phyloP scores from a whole-genome alignment of 2,113 vertebrate genomes.

The Perca fluviatilis region DNA sequence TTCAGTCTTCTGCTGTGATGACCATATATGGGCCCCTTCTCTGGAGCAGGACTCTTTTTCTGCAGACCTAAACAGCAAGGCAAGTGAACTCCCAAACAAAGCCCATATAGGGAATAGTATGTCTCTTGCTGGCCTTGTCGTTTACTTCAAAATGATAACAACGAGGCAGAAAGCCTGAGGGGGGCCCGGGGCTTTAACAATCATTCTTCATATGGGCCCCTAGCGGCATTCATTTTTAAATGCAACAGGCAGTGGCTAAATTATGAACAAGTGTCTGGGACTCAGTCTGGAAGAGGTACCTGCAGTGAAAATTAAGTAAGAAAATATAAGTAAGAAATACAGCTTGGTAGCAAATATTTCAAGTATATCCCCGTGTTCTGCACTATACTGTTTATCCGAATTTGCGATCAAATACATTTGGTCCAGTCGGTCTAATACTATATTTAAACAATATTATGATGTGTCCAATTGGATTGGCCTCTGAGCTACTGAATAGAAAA shows the following conservation, averaged over 20 bases:
- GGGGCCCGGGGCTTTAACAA: slow-evolving; percentile 59
- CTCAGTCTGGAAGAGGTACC: slow-evolving; percentile 6
- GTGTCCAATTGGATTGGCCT: slow-evolving; percentile 24
- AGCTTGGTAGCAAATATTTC: neutral
- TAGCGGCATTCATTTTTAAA: slow-evolving; percentile 51
- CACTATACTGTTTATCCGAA: neutral
- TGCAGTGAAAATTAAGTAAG: neutral
- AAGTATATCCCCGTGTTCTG: neutral
- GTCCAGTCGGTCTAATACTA: slow-evolving; percentile 13
- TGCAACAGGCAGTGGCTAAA: slow-evolving; percentile 20
- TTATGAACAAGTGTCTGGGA: slow-evolving; percentile 24
- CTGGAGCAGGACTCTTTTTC: slow-evolving; percentile 84
- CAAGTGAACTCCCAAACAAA: slow-evolving; percentile 95
- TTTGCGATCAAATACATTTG: neutral
- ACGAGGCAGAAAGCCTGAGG: slow-evolving; percentile 63
- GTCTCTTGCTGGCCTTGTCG: slow-evolving; percentile 81
- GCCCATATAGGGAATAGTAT: slow-evolving; percentile 96
- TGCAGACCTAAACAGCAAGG: slow-evolving; percentile 89
- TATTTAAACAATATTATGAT: slow-evolving; percentile 16
- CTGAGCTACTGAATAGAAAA: slow-evolving; percentile 23
- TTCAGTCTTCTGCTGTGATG: slow-evolving; percentile 81
- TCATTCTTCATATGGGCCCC: slow-evolving; percentile 54
- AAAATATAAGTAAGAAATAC: neutral
- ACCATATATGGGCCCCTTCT: slow-evolving; percentile 96
- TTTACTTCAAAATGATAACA: slow-evolving; percentile 88